phyloP scores from a whole-genome alignment of 2,113 vertebrate genomes.

The Manacus vitellinus region DNA sequence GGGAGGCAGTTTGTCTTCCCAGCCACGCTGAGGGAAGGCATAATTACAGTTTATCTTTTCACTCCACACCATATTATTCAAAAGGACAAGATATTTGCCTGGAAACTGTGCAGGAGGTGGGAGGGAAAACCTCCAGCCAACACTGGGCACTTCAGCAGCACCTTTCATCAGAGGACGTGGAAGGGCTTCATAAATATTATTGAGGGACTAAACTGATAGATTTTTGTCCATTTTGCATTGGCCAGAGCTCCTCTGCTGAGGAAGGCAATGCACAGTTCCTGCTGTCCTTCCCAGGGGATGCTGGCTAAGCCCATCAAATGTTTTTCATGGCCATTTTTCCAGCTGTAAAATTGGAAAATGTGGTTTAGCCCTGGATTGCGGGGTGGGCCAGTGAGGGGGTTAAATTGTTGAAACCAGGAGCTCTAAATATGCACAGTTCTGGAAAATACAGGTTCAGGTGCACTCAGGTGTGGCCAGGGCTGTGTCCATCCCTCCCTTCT shows the following conservation, averaged over 20 bases:
- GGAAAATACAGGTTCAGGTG: neutral
- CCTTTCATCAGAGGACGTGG: neutral
- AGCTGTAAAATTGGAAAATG: neutral
- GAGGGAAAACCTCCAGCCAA: neutral
- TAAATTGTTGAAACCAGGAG: neutral
- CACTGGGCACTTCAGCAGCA: neutral
- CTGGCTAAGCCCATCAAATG: neutral
- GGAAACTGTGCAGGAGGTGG: neutral
- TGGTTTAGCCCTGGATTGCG: neutral
- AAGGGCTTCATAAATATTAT: neutral
- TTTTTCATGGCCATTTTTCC: neutral
- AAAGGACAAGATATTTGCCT: conserved; percentile 14
- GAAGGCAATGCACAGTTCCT: neutral
- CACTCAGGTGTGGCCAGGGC: neutral
- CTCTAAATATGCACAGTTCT: neutral
- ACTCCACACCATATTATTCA: neutral
- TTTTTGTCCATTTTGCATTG: neutral
- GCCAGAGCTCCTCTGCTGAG: neutral
- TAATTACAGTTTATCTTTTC: conserved; percentile 34
- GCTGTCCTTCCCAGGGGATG: neutral
- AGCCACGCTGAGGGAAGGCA: neutral
- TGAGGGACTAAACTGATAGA: neutral
- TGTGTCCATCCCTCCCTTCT: neutral
- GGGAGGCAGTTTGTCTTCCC: neutral
- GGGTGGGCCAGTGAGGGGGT: neutral